Evolutionary conservation across 2,888 invertebrate genomes (phyloP), one percentile per base, ranked within the genome.

Genomic region (Glyphotaelius pellucidus): DNA sequence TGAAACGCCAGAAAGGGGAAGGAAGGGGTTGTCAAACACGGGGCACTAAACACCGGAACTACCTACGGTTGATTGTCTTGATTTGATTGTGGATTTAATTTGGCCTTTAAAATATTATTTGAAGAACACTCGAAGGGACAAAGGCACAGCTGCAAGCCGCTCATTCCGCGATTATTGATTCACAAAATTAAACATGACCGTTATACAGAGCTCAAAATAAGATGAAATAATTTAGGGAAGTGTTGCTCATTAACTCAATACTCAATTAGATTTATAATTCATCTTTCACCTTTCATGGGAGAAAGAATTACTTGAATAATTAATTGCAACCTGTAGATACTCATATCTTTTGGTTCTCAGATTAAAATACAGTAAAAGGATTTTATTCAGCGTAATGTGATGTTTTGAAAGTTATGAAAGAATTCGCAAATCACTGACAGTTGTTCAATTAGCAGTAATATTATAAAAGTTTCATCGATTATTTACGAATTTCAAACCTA

Each of bases 151-250:
- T 89, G 91, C 91, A 35, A 19, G 25, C 25, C 19, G 19, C 19
- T 80, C 38, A 84, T 90, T 31, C 32, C 83, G 90, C 90, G 90
- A 90, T 90, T 90, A 90, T 31, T 87, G 79, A 92, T 80, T 80
- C 91, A 80, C 80, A 84, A 67, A 79, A 90, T 80, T 90, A 90
- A 90, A 85, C 85, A 90, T 92, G 81, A 92, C 90, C 80, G 90
- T 88, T 52, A 81, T 42, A 91, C 81, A 91, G 84, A 91, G 30
- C 81, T 67, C 67, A n/a, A 67, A 67, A 67, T 67, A 67, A 67
- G 67, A 67, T 67, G 25, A 67, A 67, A 67, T 25, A 67, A 67
- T 67, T 1, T 25, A 25, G 2, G 25, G 67, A 67, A 25, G 67
- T 11, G 67, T 67, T 52, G 19, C 19, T 52, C 19, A 38, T n/a